phyloP scores from a whole-genome alignment of 23 tunicate genomes.

The Ascidia mentula region DNA sequence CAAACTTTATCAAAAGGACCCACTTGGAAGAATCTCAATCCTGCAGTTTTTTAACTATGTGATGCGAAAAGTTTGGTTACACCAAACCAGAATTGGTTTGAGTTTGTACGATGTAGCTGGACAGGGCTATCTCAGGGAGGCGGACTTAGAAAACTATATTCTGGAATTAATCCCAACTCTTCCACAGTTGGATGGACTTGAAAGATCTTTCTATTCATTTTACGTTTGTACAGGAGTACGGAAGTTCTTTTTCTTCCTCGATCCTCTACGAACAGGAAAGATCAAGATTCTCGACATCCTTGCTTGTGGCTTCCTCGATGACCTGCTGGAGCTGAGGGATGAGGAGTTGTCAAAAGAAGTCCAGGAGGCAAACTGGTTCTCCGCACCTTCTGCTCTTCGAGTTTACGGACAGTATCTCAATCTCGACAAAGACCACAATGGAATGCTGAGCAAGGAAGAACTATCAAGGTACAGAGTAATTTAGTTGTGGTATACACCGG shows the following conservation, averaged over 20 bases:
- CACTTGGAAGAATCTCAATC: constrained; percentile 90
- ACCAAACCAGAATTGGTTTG: constrained; percentile 96
- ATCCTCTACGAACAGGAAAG: constrained; percentile 94
- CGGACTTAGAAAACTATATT: constrained; percentile 97
- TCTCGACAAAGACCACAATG: constrained; percentile 97
- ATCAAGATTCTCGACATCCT: constrained; percentile 92
- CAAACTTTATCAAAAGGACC: constrained; percentile 82
- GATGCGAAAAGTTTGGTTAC: constrained; percentile 99
- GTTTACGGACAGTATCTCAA: constrained; percentile 97
- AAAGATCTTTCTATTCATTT: constrained; percentile 93
- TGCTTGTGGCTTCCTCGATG: constrained; percentile 98
- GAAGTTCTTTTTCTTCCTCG: constrained; percentile 98
- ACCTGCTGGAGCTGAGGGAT: constrained; percentile 92
- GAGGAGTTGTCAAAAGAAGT: constrained; percentile 96
- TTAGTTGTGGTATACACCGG: background rate
- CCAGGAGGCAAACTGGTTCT: constrained; percentile 99
- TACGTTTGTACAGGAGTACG: constrained; percentile 99
- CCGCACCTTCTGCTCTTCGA: constrained; percentile 98
- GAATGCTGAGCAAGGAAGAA: constrained; percentile 97
- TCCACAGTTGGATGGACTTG: constrained; percentile 98
- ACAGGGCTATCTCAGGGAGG: constrained; percentile 95
- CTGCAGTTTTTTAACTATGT: constrained; percentile 98
- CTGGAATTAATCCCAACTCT: constrained; percentile 96
- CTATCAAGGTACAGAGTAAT: constrained; percentile 35
- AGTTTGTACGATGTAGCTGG: constrained; percentile 98